These are phyloP conservation scores for Synergus itoensis DNA, from an alignment of 2,888 invertebrate species.

Conservation along the genomic window DNA sequence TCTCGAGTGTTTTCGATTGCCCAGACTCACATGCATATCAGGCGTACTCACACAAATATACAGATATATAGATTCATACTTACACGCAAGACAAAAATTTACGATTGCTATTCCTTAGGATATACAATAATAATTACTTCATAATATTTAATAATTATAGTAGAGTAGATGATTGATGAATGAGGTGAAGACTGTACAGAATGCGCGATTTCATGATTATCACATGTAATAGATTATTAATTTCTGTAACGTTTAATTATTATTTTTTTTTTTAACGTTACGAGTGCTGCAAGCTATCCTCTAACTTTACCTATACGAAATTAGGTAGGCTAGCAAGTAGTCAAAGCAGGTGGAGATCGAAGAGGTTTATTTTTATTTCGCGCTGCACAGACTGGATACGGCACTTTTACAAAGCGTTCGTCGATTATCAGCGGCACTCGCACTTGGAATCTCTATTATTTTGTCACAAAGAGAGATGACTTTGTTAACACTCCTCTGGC, in stretches of 20 bases:
- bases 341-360: conserved; percentile 2
- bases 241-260: conserved; percentile 73
- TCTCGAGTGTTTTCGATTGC: conserved; percentile 65
- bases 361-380: neutral
- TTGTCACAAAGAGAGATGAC: conserved; percentile 9
- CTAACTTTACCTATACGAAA: conserved; percentile 18
- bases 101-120: conserved; percentile 65
- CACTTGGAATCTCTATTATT: conserved; percentile 33
- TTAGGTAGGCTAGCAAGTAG: conserved; percentile 24
- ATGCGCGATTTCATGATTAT: conserved; percentile 81
- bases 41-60: conserved; percentile 47
- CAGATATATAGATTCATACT: conserved; percentile 59
- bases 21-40: conserved; percentile 67
- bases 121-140: conserved; percentile 75
- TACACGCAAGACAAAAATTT: conserved; percentile 63
- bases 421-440: conserved; percentile 39
- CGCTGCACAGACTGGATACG: conserved; percentile 45
- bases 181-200: conserved; percentile 83
- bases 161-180: conserved; percentile 83
- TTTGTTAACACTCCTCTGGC: conserved; percentile 28
- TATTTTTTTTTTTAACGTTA: conserved; percentile 54
- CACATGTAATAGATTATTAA: conserved; percentile 85
- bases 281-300: conserved; percentile 33
- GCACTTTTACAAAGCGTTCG: conserved; percentile 49
- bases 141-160: conserved; percentile 80